Evolutionary conservation across 1,140 invertebrate species (phyloP).

Genomic region (Psix sp.): DNA sequence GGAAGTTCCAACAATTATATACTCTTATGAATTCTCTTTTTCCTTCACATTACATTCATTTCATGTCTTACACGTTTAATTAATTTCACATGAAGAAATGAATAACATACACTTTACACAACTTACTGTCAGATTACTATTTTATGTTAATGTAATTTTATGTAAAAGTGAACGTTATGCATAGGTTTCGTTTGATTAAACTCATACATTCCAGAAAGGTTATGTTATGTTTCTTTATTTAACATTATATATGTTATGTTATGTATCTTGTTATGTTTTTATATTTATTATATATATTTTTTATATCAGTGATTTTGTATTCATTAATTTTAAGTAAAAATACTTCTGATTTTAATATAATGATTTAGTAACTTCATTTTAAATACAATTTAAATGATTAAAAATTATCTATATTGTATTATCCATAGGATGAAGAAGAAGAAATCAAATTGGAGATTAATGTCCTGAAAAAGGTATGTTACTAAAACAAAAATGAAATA

Average conservation of each 20-base stretch:
- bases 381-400: too few species aligned
- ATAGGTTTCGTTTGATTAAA: too few species aligned
- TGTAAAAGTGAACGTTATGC: background rate
- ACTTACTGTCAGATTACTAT: conserved; percentile 14
- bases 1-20: conserved; percentile 49
- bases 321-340: too few species aligned
- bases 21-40: conserved; percentile 39
- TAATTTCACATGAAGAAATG: conserved; percentile 31
- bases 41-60: conserved; percentile 39
- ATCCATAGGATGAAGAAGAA: conserved; percentile 97
- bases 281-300: too few species aligned
- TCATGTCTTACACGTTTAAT: conserved; percentile 40
- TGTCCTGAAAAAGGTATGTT: conserved; percentile 91
- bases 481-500: conserved; percentile 1
- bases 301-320: too few species aligned
- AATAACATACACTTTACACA: conserved; percentile 8
- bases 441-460: conserved; percentile 99
- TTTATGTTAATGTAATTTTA: conserved; percentile 16
- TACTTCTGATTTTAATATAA: too few species aligned
- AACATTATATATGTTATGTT: too few species aligned
- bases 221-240: too few species aligned
- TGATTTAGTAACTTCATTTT: too few species aligned
- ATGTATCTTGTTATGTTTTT: too few species aligned
- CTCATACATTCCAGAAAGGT: too few species aligned
- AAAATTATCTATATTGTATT: conserved; percentile 14